Evolutionary conservation across 64 coral and sea anemone species (phyloP).

Genomic region (Stichodactyla mertensii): DNA sequence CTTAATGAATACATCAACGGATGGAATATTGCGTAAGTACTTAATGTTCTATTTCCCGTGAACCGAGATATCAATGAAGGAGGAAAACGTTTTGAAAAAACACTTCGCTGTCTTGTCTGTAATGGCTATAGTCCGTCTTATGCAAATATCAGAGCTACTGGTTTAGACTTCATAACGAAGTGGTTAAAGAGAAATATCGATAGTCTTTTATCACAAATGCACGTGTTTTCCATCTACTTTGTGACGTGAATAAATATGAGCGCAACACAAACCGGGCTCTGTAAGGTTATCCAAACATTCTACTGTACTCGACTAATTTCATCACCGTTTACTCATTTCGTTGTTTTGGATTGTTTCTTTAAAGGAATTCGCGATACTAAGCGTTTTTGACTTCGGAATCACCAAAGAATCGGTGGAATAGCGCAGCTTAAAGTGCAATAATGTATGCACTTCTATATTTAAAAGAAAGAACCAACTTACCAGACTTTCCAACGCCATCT

Average conservation of each 20-base stretch:
- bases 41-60: not conserved
- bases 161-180: not conserved
- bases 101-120: not conserved
- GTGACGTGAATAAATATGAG: not conserved
- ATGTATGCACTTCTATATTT: not conserved
- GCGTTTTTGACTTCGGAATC: not conserved
- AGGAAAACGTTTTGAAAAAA: not conserved
- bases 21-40: not conserved
- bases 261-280: not conserved
- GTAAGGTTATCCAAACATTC: not conserved
- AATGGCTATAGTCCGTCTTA: not conserved
- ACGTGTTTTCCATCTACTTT: not conserved
- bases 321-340: not conserved
- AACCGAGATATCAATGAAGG: not conserved
- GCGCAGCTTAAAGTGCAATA: not conserved
- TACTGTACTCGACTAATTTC: not conserved
- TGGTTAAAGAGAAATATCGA: not conserved
- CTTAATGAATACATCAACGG: not conserved
- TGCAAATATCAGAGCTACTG: not conserved
- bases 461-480: not conserved
- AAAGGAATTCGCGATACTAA: not conserved
- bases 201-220: not conserved
- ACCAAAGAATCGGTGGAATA: not conserved
- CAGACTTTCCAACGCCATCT: slow-evolving; percentile 66
- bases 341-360: not conserved